phyloP scores from a whole-genome alignment of 2,888 invertebrate species.

The Stramonita haemastoma region DNA sequence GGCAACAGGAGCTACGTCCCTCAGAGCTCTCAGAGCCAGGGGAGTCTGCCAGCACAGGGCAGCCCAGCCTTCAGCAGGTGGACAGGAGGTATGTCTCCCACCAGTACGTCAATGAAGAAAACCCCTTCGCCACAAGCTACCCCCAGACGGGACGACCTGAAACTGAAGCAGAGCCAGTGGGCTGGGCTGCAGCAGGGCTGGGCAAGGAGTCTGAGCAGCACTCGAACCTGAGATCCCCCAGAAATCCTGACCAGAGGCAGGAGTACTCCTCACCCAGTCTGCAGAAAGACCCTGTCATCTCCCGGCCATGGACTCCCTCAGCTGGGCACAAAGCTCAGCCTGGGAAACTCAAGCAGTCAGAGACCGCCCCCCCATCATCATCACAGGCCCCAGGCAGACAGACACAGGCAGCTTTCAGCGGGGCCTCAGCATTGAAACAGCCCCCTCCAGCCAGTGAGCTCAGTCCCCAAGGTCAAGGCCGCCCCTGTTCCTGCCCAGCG shows the following conservation, averaged over 20 bases:
- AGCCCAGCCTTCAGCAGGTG: not conserved
- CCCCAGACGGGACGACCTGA: slow-evolving; percentile 46
- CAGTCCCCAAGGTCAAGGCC: not conserved
- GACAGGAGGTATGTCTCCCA: slow-evolving; percentile 21
- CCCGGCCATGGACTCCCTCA: not conserved
- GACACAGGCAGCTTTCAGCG: not conserved
- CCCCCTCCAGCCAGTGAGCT: not conserved
- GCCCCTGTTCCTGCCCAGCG: not conserved
- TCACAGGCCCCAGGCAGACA: not conserved
- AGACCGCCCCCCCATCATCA: not conserved
- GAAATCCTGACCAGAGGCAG: not conserved
- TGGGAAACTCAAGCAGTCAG: not conserved
- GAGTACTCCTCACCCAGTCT: not conserved
- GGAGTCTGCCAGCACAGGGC: not conserved
- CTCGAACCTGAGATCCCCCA: not conserved
- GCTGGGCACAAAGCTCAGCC: not conserved
- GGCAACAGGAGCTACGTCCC: not conserved
- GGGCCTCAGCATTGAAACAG: not conserved
- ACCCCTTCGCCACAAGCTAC: not conserved
- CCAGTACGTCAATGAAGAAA: slow-evolving; percentile 28
- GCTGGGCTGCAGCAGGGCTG: not conserved
- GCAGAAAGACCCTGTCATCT: not conserved
- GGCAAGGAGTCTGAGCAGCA: not conserved
- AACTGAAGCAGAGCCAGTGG: slow-evolving; percentile 30
- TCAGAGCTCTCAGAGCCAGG: not conserved